phyloP scores from a whole-genome alignment of 1,140 invertebrate species.

The Ceratitis capitata region DNA sequence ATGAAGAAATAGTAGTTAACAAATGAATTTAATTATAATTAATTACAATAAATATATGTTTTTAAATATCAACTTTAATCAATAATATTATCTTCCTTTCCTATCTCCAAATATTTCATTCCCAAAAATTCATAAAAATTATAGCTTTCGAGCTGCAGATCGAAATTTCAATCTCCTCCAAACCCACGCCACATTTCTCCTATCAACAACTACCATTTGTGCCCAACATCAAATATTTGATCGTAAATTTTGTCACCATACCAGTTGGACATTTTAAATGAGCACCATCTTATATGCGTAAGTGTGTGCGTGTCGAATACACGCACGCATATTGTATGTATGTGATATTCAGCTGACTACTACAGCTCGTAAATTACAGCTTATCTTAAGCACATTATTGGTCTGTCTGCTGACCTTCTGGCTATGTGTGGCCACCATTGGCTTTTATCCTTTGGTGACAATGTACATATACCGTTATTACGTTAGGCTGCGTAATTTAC shows the following conservation, averaged over 20 bases:
- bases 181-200: neutral
- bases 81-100: neutral
- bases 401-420: neutral
- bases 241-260: neutral
- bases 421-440: neutral
- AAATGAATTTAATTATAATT: too few species aligned
- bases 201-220: neutral
- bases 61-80: too few species aligned
- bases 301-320: too few species aligned
- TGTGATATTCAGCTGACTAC: neutral
- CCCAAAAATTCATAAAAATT: too few species aligned
- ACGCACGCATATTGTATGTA: neutral
- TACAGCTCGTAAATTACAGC: neutral
- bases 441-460: constrained; percentile 14
- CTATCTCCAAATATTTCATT: neutral
- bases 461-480: constrained; percentile 8
- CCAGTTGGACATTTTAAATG: neutral
- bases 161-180: neutral
- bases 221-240: neutral
- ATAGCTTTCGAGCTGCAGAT: neutral
- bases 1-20: too few species aligned
- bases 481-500: neutral
- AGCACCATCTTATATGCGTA: neutral
- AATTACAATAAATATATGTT: too few species aligned
- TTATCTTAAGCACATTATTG: constrained; percentile 24